Evolutionary conservation across 2,113 vertebrate species (phyloP), one percentile per base, ranked within the genome.

Genomic region (Malurus alboscapulatus): DNA sequence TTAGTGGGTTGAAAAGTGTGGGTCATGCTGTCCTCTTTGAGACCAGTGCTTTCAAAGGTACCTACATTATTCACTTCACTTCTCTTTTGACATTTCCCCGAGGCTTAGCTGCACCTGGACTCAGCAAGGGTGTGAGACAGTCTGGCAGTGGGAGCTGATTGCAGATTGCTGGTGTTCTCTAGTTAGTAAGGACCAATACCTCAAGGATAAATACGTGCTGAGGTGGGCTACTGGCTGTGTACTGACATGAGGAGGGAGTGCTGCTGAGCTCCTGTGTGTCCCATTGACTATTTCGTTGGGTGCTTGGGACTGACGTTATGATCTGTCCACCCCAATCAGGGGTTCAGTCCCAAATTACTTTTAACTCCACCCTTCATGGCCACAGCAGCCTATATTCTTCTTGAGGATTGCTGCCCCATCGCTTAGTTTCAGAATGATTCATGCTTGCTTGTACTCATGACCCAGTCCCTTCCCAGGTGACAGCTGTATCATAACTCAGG

Each of bases 361-460:
- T 62, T n/a, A 61, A 36, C 34, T 62, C 30, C 3, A 1, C 36
- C 30, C 50, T 87, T 81, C 45, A 3, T 24, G 59, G 73, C 34
- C 12, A 6, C 4, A 9, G 50, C 45, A 82, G 45, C 45, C 47
- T 0, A 0, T 53, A 6, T 75, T 73, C 63, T 51, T 26, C 7
- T 2, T 2, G 63, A 79, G 3, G 29, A 62, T 32, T 79, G 61
- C 68, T 86, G 86, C 24, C 20, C 54, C 50, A 10, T 88, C 42
- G 30, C 55, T 50, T 69, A 19, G 48, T 88, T 88, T 77, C 81
- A 74, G 77, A 21, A 17, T 94, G 93, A 95, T 84, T 97, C 92
- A 94, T 79, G 32, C 29, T 32, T 15, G 10, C 65, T 91, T 73
- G 47, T 84, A 40, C 45, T 90, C 53, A 11, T 94, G 92, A 87